Percentiles rank a stretch among this genome's conserved stretches.
Conservation (phyloP, 2,888 invertebrate species). For the Sepioteuthis lessoniana region DNA sequence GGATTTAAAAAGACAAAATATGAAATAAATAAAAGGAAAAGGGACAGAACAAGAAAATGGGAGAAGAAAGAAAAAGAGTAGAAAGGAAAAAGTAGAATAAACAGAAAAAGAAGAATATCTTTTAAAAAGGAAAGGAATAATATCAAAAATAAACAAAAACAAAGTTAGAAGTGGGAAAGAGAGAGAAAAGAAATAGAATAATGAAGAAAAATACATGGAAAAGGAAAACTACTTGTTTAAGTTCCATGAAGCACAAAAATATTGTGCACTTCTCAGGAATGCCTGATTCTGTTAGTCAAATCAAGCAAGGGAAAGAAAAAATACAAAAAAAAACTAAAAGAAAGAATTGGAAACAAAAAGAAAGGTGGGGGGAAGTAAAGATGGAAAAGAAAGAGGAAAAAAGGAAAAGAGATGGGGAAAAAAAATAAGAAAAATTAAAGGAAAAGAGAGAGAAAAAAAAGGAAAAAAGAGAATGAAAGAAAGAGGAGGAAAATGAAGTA, state of each 20-base stretch:
- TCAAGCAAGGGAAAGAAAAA: background rate
- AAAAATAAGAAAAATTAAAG: background rate
- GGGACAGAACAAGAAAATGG: background rate
- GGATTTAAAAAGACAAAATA: background rate
- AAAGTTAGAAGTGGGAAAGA: too few species aligned
- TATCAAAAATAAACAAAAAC: background rate
- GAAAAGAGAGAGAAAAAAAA: background rate
- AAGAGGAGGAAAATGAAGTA: background rate
- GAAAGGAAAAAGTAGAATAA: background rate
- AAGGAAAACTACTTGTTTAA: background rate
- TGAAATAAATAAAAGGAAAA: background rate
- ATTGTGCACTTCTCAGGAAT: too few species aligned
- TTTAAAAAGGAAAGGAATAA: background rate
- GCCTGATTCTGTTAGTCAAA: too few species aligned
- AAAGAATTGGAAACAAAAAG: background rate
- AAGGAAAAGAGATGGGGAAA: too few species aligned
- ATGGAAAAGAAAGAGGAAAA: background rate
- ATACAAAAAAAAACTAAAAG: too few species aligned
- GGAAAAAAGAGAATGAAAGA: too few species aligned
- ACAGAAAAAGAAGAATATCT: background rate
- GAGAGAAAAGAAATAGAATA: background rate
- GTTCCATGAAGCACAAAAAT: too few species aligned
- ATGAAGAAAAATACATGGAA: background rate
- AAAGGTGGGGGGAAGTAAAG: background rate
- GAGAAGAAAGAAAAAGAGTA: background rate